Evolutionary conservation across 1,140 invertebrate genomes (phyloP), one percentile per base, ranked within the genome.

Genomic region (Meloidogyne hapla): DNA sequence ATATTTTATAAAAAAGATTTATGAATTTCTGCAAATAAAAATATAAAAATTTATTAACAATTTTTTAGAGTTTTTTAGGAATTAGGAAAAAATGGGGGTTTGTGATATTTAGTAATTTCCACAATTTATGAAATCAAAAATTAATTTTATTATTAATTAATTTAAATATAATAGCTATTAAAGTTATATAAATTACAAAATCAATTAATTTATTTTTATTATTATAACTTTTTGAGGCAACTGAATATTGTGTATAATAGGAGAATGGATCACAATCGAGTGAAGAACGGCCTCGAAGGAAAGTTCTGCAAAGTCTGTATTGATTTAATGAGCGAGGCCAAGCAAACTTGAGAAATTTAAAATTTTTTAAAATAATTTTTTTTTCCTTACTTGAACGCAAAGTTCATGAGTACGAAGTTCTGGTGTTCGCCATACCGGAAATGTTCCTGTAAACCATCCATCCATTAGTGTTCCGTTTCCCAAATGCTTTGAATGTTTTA

Each of bases 401-500:
- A 75, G n/a, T 25, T 75, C 74, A 23, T 75, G 74, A 3, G 74
- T 74, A 12, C 74, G 13, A 12, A 45, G 38, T 23, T 67, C 64
- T n/a, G 64, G 69, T n/a, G 69, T 75, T 25, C 71, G n/a, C 71
- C 71, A 73, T 38, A 75, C 40, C 3, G 74, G 74, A 23, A 75
- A 75, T 4, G 65, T 75, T 18, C 74, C 74, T 5, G 74, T 75
- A 38, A 69, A 75, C 74, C 74, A 75, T 38, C 69, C 65, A 40
- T 75, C 74, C 74, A 75, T 26, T 42, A 77, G 28, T 8, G 77
- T 79, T 5, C 77, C 77, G 40, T 78, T 78, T 3, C 77, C 77
- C 28, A 78, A 33, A 23, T 78, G 77, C 18, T 42, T 68, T 6
- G 69, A 61, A 56, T 78, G 69, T 33, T 78, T 78, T 26, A 78